Base-by-base conservation (phyloP, 2,888 invertebrate species). In the Ophraella communa region DNA sequence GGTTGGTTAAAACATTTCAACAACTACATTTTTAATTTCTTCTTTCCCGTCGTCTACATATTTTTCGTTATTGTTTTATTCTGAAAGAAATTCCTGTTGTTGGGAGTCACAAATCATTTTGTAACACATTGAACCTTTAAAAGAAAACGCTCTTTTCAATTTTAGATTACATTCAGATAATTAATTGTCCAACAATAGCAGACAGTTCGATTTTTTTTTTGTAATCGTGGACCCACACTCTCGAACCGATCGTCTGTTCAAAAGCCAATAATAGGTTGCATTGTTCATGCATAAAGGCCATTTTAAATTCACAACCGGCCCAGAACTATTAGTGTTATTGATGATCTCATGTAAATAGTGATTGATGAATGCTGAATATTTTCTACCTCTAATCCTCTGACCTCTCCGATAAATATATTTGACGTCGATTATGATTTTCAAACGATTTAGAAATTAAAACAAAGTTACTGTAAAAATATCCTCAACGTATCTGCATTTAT, bases 321-420 rank as follows among this genome's bases (percentile, higher is more conserved):
- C 49, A 24, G 65, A 74, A 79, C 80, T 80, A 81, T 81, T 81
- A 81, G 79, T 77, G 76, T 80, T 81, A 81, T 81, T 81, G 81
- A 81, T 81, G 81, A 78, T 79, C 78, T 74, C 76, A 74, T 75
- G 73, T 67, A 69, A 71, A 72, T 78, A 80, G 79, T 81, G 81
- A 81, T 81, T 81, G 79, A 81, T 81, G 81, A 79, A 77, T 76
- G 27, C 14, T 51, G 49, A 51, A 51, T 51, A 27, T 51, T 30
- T 51, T 51, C 49, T 51, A 51, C 49, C 49, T 51, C 49, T 51
- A 27, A 23, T 51, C 24, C 49, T 23, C 49, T 51, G 27, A 51
- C 49, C 49, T 51, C 27, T 51, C 8, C 27, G 49, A 51, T 51
- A 2, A n/a, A n/a, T 27, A 27, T 51, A 17, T 51, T n/a, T 51